Base-by-base conservation (phyloP, 2,113 vertebrate species). In the Ptyas mucosa region DNA sequence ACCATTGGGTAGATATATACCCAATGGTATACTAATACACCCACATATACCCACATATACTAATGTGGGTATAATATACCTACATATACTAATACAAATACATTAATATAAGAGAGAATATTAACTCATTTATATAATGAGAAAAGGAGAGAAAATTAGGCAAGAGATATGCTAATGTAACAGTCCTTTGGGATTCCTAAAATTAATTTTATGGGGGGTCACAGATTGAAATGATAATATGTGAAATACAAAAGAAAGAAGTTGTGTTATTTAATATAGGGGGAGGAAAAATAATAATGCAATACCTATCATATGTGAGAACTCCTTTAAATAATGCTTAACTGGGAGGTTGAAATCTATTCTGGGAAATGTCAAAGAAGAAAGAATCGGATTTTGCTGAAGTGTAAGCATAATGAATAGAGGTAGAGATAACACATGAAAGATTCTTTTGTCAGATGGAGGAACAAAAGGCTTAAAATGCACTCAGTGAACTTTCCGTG, bases 401-500 rank as follows among this genome's bases (percentile, higher is more conserved):
- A 43, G 23, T 94, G 86, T 92, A 85, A 92, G 29, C 85, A 49
- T 12, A 87, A 86, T 93, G 55, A 2, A 7, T 91, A 94, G 26
- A 87, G 87, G 49, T 21, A 86, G 89, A 94, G 96, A 93, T 75
- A 93, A 96, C 94, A 90, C 49, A 93, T 91, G 85, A 94, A 94
- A 92, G 90, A 92, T 39, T 24, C 55, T 94, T 54, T 94, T 54
- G 61, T 94, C 53, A 21, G 89, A 93, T 24, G 94, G 94, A 93
- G 92, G 93, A 96, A 89, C 9, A 87, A 69, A 69, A 89, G 92
- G 12, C 0, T 95, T 39, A 15, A 52, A 94, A 89, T 96, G 55
- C 46, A 89, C 57, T 49, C 87, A 92, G 93, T 91, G 94, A 92
- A 58, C 91, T 43, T 54, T 86, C 3, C 2, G 34, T 91, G 49